These are phyloP conservation scores for Allophyes oxyacanthae DNA, from an alignment of 2,888 invertebrate species.

Conservation along the genomic window DNA sequence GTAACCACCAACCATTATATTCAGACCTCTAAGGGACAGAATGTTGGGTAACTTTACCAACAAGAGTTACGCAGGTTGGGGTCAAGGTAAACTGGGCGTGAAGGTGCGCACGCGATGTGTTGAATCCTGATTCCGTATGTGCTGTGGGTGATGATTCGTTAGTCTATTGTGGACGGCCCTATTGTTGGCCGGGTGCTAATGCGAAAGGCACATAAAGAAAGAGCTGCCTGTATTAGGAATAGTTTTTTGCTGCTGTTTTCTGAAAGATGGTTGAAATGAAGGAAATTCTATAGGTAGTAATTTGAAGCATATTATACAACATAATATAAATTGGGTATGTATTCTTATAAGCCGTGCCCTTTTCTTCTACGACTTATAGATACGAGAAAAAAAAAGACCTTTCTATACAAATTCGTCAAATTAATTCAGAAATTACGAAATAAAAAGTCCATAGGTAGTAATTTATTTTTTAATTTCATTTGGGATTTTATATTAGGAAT, in stretches of 20 bases:
- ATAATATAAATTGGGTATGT: no score
- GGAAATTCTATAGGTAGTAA: no score
- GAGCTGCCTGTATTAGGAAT: constrained; percentile 31
- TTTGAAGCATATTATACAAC: no score
- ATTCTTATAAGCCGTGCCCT: no score
- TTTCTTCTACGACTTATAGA: no score
- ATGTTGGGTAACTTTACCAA: constrained; percentile 7
- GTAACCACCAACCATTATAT: constrained; percentile 54
- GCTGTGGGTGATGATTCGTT: constrained; percentile 71
- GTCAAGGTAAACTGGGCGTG: constrained; percentile 62
- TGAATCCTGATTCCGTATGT: constrained; percentile 76
- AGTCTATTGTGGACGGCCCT: constrained; percentile 58
- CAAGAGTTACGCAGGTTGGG: constrained; percentile 33
- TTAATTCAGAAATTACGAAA: no score
- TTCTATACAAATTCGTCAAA: no score
- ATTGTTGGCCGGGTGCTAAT: constrained; percentile 63
- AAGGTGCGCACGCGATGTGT: constrained; percentile 69
- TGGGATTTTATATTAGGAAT: no score
- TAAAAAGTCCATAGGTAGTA: no score
- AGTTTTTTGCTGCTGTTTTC: constrained; percentile 24
- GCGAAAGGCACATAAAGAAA: constrained; percentile 47
- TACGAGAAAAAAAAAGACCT: no score
- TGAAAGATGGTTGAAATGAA: background rate
- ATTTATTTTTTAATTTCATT: no score
- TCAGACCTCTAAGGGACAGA: constrained; percentile 44